A percentile compares a stretch with the other conserved stretches of the same genome.
Evolutionary conservation across 2,113 vertebrate genomes (phyloP).

Genomic region (Poeciliopsis turrubarensis): DNA sequence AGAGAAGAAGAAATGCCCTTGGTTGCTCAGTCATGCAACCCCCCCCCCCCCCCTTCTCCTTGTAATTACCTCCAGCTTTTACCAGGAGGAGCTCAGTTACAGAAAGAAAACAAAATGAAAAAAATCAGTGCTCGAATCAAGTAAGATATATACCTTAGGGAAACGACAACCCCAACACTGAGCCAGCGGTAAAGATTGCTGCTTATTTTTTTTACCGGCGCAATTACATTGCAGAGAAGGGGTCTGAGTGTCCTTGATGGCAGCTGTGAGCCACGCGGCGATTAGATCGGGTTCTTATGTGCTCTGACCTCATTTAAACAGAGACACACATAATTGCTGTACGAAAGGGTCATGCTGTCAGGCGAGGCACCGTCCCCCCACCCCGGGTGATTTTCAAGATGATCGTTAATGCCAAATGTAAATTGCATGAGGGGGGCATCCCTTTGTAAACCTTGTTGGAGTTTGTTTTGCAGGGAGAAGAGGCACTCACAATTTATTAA

Average conservation of each 20-base stretch:
- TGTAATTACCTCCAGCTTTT: constrained; percentile 78
- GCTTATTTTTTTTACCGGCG: constrained; percentile 65
- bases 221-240: constrained; percentile 61
- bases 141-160: constrained; percentile 65
- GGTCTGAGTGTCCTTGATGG: constrained; percentile 72
- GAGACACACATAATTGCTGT: constrained; percentile 70
- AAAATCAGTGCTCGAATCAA: constrained; percentile 39
- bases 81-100: constrained; percentile 61
- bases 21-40: constrained; percentile 72
- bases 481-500: constrained; percentile 45
- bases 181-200: constrained; percentile 55
- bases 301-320: constrained; percentile 72
- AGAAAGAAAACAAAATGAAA: constrained; percentile 8
- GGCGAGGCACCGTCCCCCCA: constrained; percentile 42
- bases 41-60: background rate
- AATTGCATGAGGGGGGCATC: constrained; percentile 68
- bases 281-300: constrained; percentile 71
- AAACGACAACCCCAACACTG: constrained; percentile 64
- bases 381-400: constrained; percentile 60
- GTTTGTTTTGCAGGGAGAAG: constrained; percentile 22
- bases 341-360: constrained; percentile 53
- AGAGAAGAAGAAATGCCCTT: constrained; percentile 75
- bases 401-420: constrained; percentile 64
- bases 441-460: constrained; percentile 27
- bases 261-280: constrained; percentile 65